These are phyloP conservation scores for Listrodromus nycthemerus DNA, from an alignment of 2,888 invertebrate genomes.

Conservation along the genomic window DNA sequence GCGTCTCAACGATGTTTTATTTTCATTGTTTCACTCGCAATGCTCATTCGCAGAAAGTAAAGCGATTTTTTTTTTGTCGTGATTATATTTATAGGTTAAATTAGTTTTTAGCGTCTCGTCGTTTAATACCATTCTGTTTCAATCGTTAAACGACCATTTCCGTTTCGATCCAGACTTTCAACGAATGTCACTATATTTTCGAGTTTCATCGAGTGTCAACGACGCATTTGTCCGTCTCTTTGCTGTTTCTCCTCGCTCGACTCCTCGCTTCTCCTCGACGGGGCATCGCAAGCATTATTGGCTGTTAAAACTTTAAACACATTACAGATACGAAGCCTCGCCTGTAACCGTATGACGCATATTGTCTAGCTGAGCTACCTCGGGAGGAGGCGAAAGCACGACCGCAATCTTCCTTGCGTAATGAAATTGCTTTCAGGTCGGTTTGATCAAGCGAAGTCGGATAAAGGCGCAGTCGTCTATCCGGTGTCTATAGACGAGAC, in stretches of 20 bases:
- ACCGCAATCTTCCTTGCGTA: slow-evolving; percentile 48
- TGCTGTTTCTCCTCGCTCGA: not conserved
- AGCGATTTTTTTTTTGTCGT: not conserved
- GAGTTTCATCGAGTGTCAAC: not conserved
- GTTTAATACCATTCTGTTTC: not conserved
- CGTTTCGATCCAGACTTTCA: not conserved
- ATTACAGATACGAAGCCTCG: slow-evolving; percentile 18
- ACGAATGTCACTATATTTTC: not conserved
- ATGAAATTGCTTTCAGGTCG: slow-evolving; percentile 53
- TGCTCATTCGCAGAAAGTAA: not conserved
- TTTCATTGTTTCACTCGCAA: not conserved
- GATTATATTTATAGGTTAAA: too few species aligned
- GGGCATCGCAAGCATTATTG: not conserved
- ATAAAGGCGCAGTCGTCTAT: slow-evolving; percentile 54
- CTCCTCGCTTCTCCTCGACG: too few species aligned
- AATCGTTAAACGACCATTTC: not conserved
- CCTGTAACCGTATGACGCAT: slow-evolving; percentile 17
- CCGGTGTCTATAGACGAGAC: slow-evolving; percentile 27
- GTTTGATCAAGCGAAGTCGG: slow-evolving; percentile 36
- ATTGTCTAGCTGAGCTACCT: slow-evolving; percentile 13
- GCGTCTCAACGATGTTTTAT: not conserved
- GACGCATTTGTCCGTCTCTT: not conserved
- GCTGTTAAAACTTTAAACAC: slow-evolving; percentile 2
- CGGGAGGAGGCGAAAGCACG: slow-evolving; percentile 35
- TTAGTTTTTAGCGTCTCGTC: too few species aligned